These are phyloP conservation scores for Clarias laeviceps DNA, from an alignment of 2,797 vertebrate genomes.

Conservation along the genomic window DNA sequence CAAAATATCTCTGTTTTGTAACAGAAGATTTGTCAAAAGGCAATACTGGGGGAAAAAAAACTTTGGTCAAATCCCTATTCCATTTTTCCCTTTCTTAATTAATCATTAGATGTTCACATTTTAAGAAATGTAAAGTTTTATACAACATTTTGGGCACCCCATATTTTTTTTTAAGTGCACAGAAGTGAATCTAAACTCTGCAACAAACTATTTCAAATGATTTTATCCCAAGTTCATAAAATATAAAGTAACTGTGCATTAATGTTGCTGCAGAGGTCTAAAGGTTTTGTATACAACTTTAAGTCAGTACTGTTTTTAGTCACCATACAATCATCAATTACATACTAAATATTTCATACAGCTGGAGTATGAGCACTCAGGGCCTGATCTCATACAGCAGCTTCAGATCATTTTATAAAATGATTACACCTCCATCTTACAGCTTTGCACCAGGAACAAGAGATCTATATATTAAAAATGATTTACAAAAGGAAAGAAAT, in stretches of 20 bases:
- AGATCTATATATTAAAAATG: not conserved
- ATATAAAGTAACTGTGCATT: not conserved
- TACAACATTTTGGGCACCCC: not conserved
- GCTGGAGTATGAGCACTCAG: not conserved
- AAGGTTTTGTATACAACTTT: not conserved
- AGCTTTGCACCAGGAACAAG: not conserved
- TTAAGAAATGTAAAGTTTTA: not conserved
- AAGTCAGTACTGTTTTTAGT: not conserved
- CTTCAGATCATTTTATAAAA: not conserved
- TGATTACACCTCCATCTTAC: not conserved
- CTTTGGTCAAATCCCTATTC: not conserved
- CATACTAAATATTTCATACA: not conserved
- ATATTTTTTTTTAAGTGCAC: not conserved
- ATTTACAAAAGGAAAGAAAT: not conserved
- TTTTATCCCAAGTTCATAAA: not conserved
- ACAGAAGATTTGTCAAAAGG: not conserved
- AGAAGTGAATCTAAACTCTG: not conserved
- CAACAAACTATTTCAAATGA: not conserved
- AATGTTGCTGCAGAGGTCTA: not conserved
- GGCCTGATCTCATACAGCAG: not conserved
- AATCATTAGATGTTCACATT: not conserved
- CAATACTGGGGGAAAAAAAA: not conserved
- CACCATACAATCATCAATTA: not conserved
- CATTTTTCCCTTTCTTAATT: not conserved
- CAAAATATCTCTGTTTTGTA: not conserved